Percentiles rank a stretch among this genome's conserved stretches.
Evolutionary conservation across 2,113 vertebrate species (phyloP).

Genomic region (Labrus mixtus): DNA sequence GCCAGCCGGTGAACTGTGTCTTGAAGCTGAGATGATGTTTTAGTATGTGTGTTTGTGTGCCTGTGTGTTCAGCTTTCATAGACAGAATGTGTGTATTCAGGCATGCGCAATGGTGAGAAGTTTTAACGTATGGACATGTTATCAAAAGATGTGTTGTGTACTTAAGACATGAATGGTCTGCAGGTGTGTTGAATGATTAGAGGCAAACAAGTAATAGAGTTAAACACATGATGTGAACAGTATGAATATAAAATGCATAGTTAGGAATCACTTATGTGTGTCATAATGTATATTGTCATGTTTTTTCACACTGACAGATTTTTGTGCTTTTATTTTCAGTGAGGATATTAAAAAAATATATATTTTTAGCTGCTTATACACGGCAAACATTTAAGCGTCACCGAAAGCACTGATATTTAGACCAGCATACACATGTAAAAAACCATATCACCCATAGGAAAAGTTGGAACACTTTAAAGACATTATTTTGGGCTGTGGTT

Average conservation of each 20-base stretch:
- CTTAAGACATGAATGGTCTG: slow-evolving; percentile 18
- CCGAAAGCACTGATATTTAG: no score
- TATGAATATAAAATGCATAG: slow-evolving; percentile 12
- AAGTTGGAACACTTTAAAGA: no score
- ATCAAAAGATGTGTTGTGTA: slow-evolving; percentile 26
- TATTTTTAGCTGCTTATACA: no score
- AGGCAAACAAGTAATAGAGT: slow-evolving; percentile 5
- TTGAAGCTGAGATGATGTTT: slow-evolving; percentile 68
- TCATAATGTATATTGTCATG: not conserved
- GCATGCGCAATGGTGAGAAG: slow-evolving; percentile 11
- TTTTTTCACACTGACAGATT: not conserved
- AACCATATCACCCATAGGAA: no score
- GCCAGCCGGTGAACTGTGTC: slow-evolving; percentile 74
- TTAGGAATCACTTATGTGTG: slow-evolving; percentile 10
- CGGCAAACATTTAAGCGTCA: no score
- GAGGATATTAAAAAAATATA: not conserved
- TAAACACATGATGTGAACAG: slow-evolving; percentile 17
- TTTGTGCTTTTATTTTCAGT: not conserved
- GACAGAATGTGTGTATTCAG: slow-evolving; percentile 37
- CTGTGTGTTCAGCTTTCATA: slow-evolving; percentile 14
- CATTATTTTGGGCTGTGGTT: no score
- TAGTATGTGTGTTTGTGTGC: slow-evolving; percentile 4
- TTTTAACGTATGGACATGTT: slow-evolving; percentile 16
- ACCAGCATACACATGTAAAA: no score
- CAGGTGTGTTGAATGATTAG: slow-evolving; percentile 28